Conservation (phyloP, 1,140 invertebrate species). For the Dendrolimus punctatus region DNA sequence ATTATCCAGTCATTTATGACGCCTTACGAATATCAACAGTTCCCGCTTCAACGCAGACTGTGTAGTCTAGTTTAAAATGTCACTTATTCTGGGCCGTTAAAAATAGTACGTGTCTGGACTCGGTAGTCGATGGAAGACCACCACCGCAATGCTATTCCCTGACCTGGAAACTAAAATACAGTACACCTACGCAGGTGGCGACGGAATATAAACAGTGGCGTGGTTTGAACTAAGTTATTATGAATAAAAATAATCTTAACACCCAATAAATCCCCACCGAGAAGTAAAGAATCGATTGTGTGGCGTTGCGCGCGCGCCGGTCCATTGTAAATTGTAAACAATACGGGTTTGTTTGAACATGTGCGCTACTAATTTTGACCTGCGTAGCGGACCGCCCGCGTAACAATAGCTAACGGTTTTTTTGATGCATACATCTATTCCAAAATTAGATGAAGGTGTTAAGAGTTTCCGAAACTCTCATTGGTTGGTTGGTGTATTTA, state of each 20-base stretch:
- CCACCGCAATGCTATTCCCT: too few relatives aligned
- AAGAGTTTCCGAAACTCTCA: conserved; percentile 2
- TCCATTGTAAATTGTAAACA: conserved; percentile 39
- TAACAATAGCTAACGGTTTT: conserved; percentile 66
- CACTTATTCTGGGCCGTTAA: conserved; percentile 4
- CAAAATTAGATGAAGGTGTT: conserved; percentile 31
- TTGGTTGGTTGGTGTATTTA: neutral
- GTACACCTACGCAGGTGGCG: too few relatives aligned
- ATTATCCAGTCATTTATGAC: conserved; percentile 18
- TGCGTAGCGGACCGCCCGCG: conserved; percentile 37
- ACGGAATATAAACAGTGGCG: too few relatives aligned
- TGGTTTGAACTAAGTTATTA: too few relatives aligned
- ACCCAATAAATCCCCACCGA: too few relatives aligned
- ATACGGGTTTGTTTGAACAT: conserved; percentile 65
- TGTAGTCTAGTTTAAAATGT: conserved; percentile 8
- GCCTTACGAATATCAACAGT: conserved; percentile 5
- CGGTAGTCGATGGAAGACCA: too few relatives aligned
- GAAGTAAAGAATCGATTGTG: conserved; percentile 8
- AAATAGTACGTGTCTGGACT: conserved; percentile 4
- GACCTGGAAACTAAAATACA: too few relatives aligned
- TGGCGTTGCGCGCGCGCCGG: conserved; percentile 18
- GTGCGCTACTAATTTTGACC: conserved; percentile 68
- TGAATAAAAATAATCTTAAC: too few relatives aligned
- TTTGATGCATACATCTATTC: conserved; percentile 43
- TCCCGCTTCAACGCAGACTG: conserved; percentile 1